Conservation (phyloP, 2,797 vertebrate species). For the Pantherophis alleghaniensis region DNA sequence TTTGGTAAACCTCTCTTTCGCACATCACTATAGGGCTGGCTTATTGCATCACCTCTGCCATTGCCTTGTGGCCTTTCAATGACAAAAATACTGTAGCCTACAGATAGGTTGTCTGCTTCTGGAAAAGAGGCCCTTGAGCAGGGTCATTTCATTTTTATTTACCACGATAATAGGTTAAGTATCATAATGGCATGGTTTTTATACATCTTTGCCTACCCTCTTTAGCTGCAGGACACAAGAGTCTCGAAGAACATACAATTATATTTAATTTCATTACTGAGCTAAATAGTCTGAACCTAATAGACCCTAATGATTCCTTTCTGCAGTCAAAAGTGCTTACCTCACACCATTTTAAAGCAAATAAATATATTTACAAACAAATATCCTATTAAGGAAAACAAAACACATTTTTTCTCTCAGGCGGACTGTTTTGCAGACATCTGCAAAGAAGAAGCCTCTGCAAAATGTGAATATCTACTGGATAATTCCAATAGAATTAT, state of each 20-base stretch:
- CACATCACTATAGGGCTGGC: neutral
- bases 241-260: neutral
- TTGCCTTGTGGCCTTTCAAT: neutral
- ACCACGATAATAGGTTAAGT: neutral
- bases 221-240: neutral
- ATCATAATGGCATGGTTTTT: neutral
- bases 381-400: neutral
- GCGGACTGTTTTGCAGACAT: neutral
- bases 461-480: neutral
- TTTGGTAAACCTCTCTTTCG: neutral
- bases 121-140: neutral
- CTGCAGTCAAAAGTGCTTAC: neutral
- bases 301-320: neutral
- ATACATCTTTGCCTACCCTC: neutral
- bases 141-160: neutral
- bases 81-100: neutral
- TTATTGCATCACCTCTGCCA: neutral
- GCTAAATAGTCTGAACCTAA: neutral
- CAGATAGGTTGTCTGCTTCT: neutral
- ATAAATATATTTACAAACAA: neutral
- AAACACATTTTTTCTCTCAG: neutral
- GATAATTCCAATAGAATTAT: too few relatives aligned
- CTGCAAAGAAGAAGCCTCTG: neutral
- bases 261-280: neutral
- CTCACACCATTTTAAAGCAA: neutral